Evolutionary conservation across 2,888 invertebrate species (phyloP).

Genomic region (Plebejus argus): DNA sequence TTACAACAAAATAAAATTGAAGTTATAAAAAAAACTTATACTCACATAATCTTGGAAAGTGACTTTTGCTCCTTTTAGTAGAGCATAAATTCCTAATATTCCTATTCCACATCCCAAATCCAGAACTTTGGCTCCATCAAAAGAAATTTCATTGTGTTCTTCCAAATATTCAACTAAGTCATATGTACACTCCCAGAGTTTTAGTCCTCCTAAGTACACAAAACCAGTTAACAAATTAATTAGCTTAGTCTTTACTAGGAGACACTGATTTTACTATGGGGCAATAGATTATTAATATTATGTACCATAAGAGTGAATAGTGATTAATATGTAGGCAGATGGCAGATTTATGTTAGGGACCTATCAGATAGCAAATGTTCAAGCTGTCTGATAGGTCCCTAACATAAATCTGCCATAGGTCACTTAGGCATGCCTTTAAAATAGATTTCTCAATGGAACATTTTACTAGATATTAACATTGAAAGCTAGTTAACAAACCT

Average conservation of each 20-base stretch:
- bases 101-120: conserved; percentile 97
- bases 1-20: background rate
- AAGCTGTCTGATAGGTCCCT: too few species aligned
- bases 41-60: conserved; percentile 97
- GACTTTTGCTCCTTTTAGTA: conserved; percentile 84
- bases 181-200: conserved; percentile 97
- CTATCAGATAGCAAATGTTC: too few species aligned
- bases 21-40: conserved; percentile 40
- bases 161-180: conserved; percentile 87
- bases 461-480: background rate
- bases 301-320: too few species aligned
- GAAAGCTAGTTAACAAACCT: conserved; percentile 72
- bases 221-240: background rate
- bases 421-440: too few species aligned
- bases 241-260: background rate
- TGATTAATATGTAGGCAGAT: background rate
- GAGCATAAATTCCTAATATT: conserved; percentile 90
- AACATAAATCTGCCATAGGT: too few species aligned
- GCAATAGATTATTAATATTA: background rate
- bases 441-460: background rate
- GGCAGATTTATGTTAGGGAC: background rate
- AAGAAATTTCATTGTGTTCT: conserved; percentile 50
- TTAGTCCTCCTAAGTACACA: conserved; percentile 92
- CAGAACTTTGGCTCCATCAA: conserved; percentile 82
- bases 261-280: background rate